Evolutionary conservation across 2,888 invertebrate genomes (phyloP), one percentile per base, ranked within the genome.

Genomic region (Drosophila heteroneura): DNA sequence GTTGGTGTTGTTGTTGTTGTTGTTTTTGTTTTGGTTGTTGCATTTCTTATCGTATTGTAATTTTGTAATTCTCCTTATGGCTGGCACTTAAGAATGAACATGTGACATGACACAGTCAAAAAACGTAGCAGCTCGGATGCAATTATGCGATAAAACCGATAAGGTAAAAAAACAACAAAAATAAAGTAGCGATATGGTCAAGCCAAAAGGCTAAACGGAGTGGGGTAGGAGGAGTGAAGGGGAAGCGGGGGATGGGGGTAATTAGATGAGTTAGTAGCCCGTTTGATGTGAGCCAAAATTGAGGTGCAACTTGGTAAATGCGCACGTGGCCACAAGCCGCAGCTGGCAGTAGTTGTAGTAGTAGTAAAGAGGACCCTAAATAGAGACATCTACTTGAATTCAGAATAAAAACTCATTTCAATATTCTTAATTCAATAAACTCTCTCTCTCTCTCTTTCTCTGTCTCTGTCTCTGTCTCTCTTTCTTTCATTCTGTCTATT

Each of bases 31-130:
- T 74, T 76, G 72, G 68, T 37, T 22, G n/a, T 16, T 5, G 12
- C 44, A 14, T 33, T 37, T 30, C 41, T 58, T 58, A 56, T 58
- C 30, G 30, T 41, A 16, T 22, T 41, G 16, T 41, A 32, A 32
- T 32, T 58, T 41, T 22, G 12, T 57, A 10, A 30, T 73, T 32
- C 54, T 59, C 39, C 72, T 61, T 68, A 32, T 19, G 47, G 30
- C 12, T 19, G 49, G 47, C 59, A 51, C 37, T 65, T 58, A 44
- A 58, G 47, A 72, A 32, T 22, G 32, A 74, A 78, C 86, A 89
- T 84, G 83, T 89, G 89, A 83, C 88, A 83, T 89, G 86, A 86
- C 88, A 58, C 60, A 81, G 87, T 77, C 74, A 67, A 71, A 85
- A 87, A 70, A 39, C 26, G 19, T 32, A 53, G 53, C 37, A 44